Evolutionary conservation across 2,113 vertebrate genomes (phyloP).

Genomic region (Esox niger): DNA sequence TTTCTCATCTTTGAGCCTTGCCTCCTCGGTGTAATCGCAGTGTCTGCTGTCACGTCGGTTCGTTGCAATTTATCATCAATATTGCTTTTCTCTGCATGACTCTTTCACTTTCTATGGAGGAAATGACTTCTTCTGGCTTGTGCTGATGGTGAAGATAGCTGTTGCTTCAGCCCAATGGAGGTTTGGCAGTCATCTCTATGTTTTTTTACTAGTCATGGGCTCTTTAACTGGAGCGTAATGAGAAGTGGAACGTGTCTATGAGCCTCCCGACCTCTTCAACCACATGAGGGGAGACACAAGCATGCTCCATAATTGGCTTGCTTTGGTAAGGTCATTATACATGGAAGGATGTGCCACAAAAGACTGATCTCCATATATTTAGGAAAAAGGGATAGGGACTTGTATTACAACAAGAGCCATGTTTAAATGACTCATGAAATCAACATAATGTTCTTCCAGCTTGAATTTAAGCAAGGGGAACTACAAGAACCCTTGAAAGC

Average conservation of each 20-base stretch:
- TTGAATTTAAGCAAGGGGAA: background rate
- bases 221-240: conserved; percentile 19
- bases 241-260: conserved; percentile 7
- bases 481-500: background rate
- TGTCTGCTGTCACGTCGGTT: conserved; percentile 5
- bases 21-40: conserved; percentile 6
- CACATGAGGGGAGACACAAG: background rate
- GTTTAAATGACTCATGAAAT: background rate
- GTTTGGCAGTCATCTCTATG: conserved; percentile 3
- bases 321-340: background rate
- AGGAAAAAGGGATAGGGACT: background rate
- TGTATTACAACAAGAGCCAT: background rate
- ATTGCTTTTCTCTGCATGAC: conserved; percentile 12
- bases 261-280: conserved; percentile 6
- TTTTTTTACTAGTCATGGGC: background rate
- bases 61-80: conserved; percentile 13
- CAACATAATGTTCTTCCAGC: background rate
- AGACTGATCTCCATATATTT: background rate
- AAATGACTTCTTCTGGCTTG: background rate
- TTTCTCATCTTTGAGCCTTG: background rate
- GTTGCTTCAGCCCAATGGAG: background rate
- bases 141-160: background rate
- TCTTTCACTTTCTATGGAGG: conserved; percentile 3
- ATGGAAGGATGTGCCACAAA: background rate
- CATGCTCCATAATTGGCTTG: conserved; percentile 5